Base-by-base conservation (phyloP, 1,140 invertebrate species). In the Zophobas atratus region DNA sequence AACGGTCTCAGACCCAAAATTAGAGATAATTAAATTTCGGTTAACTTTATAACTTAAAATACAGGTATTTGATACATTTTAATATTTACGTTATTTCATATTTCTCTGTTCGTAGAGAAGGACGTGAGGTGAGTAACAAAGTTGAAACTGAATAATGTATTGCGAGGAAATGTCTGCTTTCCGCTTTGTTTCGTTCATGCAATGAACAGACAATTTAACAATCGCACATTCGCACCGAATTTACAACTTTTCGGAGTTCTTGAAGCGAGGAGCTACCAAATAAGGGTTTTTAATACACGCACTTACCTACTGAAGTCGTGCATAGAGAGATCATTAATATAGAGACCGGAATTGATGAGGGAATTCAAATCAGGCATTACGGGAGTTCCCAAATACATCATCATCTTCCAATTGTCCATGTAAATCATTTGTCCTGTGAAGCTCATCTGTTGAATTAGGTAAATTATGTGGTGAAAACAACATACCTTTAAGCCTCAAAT, bases 281-380 rank as follows among this genome's bases (percentile, higher is more conserved):
- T 46, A 46, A 46, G 3, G 34, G 2, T 3, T 36, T 35, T 39
- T 2, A 39, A 53, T 32, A 36, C 51, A 34, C 36, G 8, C 6
- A 77, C 83, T 85, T 87, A 95, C 94, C 94, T 92, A 89, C 97
- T 98, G 77, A 98, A 99, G 85, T 99, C 98, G 83, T 99, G 97
- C 94, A 99, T 97, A 41, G 97, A 98, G 20, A 99, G 89, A 88
- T 99, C 98, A 85, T 99, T 99, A 82, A 99, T 98, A 84, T 97
- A 99, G 0, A 99, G 90, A 0, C 97, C 98, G 0, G 95, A 91
- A 1, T 93, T 92, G 49, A 98, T 95, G 81, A 99, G 90, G 0
- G 94, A 93, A 56, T 96, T 94, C 4, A 99, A 87, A 86, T 97
- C 96, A 0, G 95, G 94, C 95, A 99, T 97, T 77, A 99, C 95